Conservation (phyloP, 2,888 invertebrate genomes). For the Chouioia cunea region DNA sequence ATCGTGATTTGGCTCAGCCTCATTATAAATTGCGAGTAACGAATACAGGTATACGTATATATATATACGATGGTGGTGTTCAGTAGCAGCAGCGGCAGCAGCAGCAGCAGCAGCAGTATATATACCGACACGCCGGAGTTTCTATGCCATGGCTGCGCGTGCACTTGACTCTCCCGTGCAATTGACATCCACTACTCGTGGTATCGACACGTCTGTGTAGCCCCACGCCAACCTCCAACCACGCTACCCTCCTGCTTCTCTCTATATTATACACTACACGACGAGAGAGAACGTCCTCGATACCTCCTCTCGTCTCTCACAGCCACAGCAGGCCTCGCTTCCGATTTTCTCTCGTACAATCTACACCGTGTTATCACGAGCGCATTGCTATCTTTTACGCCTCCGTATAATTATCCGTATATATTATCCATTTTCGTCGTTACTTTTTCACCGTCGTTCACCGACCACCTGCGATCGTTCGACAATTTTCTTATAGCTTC, state of each 20-base stretch:
- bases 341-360: slow-evolving; percentile 9
- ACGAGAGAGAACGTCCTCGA: too few species aligned
- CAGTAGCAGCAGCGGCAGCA: not conserved
- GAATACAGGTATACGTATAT: not conserved
- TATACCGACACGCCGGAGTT: too few species aligned
- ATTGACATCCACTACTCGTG: slow-evolving; percentile 65
- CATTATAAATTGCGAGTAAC: slow-evolving; percentile 41
- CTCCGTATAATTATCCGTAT: too few species aligned
- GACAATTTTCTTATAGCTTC: too few species aligned
- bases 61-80: not conserved
- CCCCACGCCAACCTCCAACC: slow-evolving; percentile 23
- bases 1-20: slow-evolving; percentile 37
- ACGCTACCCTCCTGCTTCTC: not conserved
- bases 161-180: slow-evolving; percentile 55
- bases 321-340: slow-evolving; percentile 18
- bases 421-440: too few species aligned
- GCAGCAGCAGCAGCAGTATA: slow-evolving; percentile 11
- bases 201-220: slow-evolving; percentile 56
- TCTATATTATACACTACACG: slow-evolving; percentile 1
- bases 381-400: too few species aligned
- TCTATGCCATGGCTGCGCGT: too few species aligned
- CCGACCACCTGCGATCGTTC: too few species aligned
- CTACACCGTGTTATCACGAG: too few species aligned
- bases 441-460: too few species aligned
- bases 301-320: not conserved